phyloP scores from a whole-genome alignment of 2,113 vertebrate genomes.

The Aptenodytes forsteri region DNA sequence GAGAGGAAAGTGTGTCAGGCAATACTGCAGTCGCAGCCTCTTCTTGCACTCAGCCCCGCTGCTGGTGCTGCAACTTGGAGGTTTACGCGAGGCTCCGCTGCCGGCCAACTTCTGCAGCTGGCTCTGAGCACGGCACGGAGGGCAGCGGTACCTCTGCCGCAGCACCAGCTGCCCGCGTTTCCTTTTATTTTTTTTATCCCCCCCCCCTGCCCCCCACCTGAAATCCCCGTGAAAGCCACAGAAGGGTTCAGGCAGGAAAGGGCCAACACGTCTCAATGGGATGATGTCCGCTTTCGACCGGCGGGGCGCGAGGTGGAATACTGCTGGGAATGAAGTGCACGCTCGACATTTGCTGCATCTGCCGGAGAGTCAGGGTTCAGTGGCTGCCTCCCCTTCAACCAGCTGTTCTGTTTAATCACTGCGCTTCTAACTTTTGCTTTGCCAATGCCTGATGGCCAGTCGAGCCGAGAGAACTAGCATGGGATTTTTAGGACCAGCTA shows the following conservation, averaged over 20 bases:
- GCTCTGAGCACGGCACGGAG: background rate
- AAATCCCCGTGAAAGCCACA: background rate
- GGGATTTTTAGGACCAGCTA: background rate
- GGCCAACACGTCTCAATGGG: background rate
- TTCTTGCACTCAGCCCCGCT: background rate
- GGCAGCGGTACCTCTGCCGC: background rate
- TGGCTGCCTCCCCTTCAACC: background rate
- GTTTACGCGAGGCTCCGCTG: background rate
- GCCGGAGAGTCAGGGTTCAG: background rate
- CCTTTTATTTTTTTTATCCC: background rate
- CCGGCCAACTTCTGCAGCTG: conserved; percentile 16
- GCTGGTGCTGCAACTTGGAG: conserved; percentile 43
- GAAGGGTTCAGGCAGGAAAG: background rate
- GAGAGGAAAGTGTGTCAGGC: conserved; percentile 52
- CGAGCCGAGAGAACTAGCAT: background rate
- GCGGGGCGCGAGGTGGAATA: background rate
- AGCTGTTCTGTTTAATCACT: conserved; percentile 45
- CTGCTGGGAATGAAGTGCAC: background rate
- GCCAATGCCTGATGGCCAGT: conserved; percentile 13
- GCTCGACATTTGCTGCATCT: conserved; percentile 7
- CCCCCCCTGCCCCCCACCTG: background rate
- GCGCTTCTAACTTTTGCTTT: conserved; percentile 19
- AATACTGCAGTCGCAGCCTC: conserved; percentile 42
- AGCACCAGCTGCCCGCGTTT: background rate
- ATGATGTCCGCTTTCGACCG: background rate